Base-by-base conservation (phyloP, 1,140 invertebrate species). In the Uloborus diversus region DNA sequence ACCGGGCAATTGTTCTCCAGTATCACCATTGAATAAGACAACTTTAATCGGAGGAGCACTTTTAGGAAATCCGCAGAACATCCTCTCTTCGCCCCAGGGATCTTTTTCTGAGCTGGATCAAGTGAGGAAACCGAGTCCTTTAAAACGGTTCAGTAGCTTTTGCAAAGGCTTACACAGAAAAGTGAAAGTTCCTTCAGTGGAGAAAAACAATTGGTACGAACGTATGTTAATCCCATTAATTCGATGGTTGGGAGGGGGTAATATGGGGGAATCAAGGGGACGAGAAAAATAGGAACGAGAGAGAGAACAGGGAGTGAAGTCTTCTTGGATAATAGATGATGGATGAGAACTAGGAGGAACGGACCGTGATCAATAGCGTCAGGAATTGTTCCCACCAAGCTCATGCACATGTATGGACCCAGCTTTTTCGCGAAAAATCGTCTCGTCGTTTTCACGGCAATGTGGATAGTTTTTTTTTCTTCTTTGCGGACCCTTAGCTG, bases 201-300 rank as follows among this genome's bases (percentile, higher is more conserved):
- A 53, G 73, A 76, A 76, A 76, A 76, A 76, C 73, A 76, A 76
- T 76, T 65, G 73, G 47, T 65, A 47, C 47, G 61, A 76, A 65
- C 73, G 73, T 76, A 76, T 76, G 73, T 76, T 76, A 76, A 76
- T 76, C 73, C 73, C 73, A 76, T 76, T 76, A 76, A 76, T 65
- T 76, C 73, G 70, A 20, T 37, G 57, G 37, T 28, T 35, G 57
- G 59, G 66, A 71, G 69, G 70, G 70, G 57, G 25, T 51, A 65
- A 64, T 7, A 42, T 32, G 57, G 62, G 62, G 73, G 61, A 37
- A 33, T 51, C 69, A 49, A 28, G 28, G 49, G 56, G 56, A 56
- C 37, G 20, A 64, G 57, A 75, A 64, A 75, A 75, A 75, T 62
- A 64, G 57, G 37, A 49, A 51, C n/a, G 59, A 69, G 66, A 42